Evolutionary conservation across 1,140 invertebrate species (phyloP), one percentile per base, ranked within the genome.

Genomic region (Monomorium pharaonis): DNA sequence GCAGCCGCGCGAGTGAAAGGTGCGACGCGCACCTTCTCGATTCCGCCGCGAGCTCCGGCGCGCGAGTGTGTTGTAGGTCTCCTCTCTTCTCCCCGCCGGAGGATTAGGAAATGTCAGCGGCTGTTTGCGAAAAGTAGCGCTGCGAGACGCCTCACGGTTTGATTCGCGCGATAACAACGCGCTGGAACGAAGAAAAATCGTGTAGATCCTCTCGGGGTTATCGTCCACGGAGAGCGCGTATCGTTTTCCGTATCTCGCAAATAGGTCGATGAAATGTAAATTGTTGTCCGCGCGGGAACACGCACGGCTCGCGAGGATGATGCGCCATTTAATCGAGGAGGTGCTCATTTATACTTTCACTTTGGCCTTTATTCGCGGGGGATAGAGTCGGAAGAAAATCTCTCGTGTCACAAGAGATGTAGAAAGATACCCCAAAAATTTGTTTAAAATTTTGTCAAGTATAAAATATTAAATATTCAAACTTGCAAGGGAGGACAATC

Each of bases 31-130:
- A 33, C 21, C 65, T 72, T 16, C 65, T 54, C 84, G 88, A 84
- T 86, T 87, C 85, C 74, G 74, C 67, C 58, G 49, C 84, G 33
- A 54, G 16, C 63, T 67, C 62, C 62, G 33, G n/a, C n/a, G n/a
- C n/a, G n/a, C n/a, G n/a, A n/a, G n/a, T n/a, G n/a, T n/a, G n/a
- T n/a, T 33, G 27, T 0, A 24, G 44, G 12, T 16, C 12, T 42
- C 42, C 21, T 24, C n/a, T 77, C n/a, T 63, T 63, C 51, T 56
- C 44, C 56, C 51, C 18, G 37, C 4, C 21, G 33, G 30, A 16
- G 47, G 76, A 86, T 77, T 89, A 86, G 87, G 88, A 89, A 89
- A 89, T 89, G 88, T 89, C 88, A 89, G 88, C 76, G 51, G 62
- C 83, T 72, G 60, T 67, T 60, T 37, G 47, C 69, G 58, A 70